Percentiles rank a stretch among this genome's conserved stretches.
Evolutionary conservation across 2,797 vertebrate genomes (phyloP).

Genomic region (Liparis tanakae): DNA sequence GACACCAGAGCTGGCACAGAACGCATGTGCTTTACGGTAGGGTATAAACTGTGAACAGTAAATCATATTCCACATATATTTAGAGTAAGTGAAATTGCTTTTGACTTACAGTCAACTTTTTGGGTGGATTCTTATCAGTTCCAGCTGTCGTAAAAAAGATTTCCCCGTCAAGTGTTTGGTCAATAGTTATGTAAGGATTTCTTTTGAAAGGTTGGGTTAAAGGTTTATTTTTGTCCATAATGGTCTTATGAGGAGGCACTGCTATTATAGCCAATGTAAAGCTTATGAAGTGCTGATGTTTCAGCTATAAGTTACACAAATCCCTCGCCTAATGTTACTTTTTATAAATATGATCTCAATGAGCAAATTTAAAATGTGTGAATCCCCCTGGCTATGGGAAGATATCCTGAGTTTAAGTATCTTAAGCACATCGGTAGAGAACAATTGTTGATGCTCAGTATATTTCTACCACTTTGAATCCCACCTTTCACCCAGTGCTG

Average conservation of each 20-base stretch:
- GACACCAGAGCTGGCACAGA: slow-evolving; percentile 9
- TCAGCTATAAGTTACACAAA: neutral
- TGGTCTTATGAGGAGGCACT: neutral
- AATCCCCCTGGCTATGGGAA: neutral
- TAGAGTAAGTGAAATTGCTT: slow-evolving; percentile 15
- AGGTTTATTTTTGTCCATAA: neutral
- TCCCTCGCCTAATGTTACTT: neutral
- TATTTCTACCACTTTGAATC: neutral
- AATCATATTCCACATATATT: slow-evolving; percentile 20
- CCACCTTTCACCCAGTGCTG: neutral
- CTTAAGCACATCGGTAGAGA: neutral
- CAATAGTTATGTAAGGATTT: neutral
- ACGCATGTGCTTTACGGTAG: neutral
- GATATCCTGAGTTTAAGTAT: neutral
- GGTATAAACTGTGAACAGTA: neutral
- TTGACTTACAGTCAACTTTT: slow-evolving; percentile 11
- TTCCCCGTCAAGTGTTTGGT: neutral
- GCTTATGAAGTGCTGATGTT: neutral
- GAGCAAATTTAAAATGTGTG: neutral
- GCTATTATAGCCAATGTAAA: neutral
- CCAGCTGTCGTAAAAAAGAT: neutral
- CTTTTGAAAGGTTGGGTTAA: neutral
- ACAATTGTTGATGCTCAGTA: neutral
- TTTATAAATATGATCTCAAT: neutral
- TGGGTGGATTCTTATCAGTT: slow-evolving; percentile 4